Evolutionary conservation across 2,113 vertebrate species (phyloP).

Genomic region (Bubo scandiacus): DNA sequence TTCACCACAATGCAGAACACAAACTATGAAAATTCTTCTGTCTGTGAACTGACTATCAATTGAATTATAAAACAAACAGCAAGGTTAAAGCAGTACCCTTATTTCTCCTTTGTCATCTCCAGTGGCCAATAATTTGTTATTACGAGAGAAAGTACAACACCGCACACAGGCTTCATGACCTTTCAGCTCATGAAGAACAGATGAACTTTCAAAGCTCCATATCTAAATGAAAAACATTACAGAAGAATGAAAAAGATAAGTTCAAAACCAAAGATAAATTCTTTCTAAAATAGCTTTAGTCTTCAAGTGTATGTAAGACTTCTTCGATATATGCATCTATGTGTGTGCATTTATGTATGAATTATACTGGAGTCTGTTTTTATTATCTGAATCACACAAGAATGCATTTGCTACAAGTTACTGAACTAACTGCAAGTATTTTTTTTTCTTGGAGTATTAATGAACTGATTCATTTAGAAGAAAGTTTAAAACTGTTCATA

Average conservation of each 20-base stretch:
- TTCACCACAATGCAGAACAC: not conserved
- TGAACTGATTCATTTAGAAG: not conserved
- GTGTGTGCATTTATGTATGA: not conserved
- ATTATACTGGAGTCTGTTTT: not conserved
- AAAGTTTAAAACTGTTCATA: not conserved
- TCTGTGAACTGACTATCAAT: not conserved
- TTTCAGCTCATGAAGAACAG: constrained; percentile 74
- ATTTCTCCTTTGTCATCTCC: constrained; percentile 96
- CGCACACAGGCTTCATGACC: constrained; percentile 91
- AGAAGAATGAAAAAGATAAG: not conserved
- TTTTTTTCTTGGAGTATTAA: not conserved
- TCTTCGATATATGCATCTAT: not conserved
- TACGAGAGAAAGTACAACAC: constrained; percentile 88
- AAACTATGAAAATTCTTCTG: not conserved
- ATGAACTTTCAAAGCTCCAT: constrained; percentile 82
- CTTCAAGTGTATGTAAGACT: not conserved
- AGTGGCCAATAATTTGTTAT: constrained; percentile 82
- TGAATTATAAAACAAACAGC: not conserved
- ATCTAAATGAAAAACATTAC: constrained; percentile 73
- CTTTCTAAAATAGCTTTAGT: not conserved
- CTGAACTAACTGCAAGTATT: not conserved
- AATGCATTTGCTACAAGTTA: not conserved
- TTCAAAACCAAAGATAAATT: not conserved
- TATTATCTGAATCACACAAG: not conserved
- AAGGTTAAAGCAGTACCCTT: constrained; percentile 74